phyloP scores from a whole-genome alignment of 2,113 vertebrate species.

The Bubo scandiacus region DNA sequence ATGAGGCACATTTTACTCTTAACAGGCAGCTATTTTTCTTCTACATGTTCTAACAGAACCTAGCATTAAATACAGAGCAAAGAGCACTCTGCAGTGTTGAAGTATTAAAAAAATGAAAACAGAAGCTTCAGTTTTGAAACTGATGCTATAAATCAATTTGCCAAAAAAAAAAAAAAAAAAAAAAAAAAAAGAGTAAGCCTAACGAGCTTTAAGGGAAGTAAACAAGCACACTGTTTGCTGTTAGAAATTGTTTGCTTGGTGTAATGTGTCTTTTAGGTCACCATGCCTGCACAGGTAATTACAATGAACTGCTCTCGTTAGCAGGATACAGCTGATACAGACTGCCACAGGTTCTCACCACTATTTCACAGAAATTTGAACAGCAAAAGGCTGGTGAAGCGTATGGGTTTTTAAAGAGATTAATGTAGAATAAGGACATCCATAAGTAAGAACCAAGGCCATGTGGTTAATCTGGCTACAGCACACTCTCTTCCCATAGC shows the following conservation, averaged over 20 bases:
- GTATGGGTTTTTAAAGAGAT: not conserved
- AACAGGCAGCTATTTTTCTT: not conserved
- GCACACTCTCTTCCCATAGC: not conserved
- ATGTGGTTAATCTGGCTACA: not conserved
- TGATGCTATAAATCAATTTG: not conserved
- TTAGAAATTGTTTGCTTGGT: not conserved
- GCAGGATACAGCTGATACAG: not conserved
- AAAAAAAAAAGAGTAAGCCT: not conserved
- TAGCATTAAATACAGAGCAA: not conserved
- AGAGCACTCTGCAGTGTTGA: not conserved
- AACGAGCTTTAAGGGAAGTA: not conserved
- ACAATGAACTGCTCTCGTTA: accelerated
- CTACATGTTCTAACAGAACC: not conserved
- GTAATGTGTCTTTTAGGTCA: not conserved
- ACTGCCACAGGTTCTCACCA: not conserved
- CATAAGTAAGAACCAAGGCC: not conserved
- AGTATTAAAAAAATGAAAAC: not conserved
- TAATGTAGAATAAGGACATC: not conserved
- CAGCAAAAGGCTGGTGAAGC: not conserved
- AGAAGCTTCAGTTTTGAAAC: not conserved
- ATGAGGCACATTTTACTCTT: not conserved
- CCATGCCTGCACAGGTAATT: not conserved
- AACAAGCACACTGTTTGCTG: not conserved
- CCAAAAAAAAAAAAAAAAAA: not conserved
- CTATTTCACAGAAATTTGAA: not conserved